Percentiles rank a stretch among this genome's conserved stretches.
Conservation (phyloP, 1,140 invertebrate genomes). For the Ptiloglossa arizonensis region DNA sequence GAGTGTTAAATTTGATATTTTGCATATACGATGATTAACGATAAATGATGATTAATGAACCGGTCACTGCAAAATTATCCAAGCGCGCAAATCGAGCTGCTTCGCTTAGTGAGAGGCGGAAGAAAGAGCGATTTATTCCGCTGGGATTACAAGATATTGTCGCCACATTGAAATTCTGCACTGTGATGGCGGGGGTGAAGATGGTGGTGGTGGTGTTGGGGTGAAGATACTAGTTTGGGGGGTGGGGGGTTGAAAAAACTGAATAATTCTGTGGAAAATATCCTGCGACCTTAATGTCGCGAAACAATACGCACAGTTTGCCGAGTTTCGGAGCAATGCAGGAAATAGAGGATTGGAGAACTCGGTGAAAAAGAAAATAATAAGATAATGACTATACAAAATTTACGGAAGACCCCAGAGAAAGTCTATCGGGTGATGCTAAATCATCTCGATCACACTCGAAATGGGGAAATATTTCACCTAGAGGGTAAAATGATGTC, state of each 20-base stretch:
- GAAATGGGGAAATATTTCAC: no score
- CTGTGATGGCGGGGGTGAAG: background rate
- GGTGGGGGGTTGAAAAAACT: background rate
- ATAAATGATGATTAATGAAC: slow-evolving; percentile 11
- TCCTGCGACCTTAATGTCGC: background rate
- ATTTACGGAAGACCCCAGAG: background rate
- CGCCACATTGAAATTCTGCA: background rate
- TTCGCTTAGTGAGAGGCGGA: background rate
- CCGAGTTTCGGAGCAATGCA: background rate
- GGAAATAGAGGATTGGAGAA: slow-evolving; percentile 6
- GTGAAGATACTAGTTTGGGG: no score
- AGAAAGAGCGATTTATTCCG: background rate
- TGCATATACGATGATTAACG: slow-evolving; percentile 10
- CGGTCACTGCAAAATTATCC: background rate
- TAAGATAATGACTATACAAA: background rate
- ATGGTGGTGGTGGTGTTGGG: no score
- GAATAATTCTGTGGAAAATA: slow-evolving; percentile 12
- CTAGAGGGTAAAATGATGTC: no score
- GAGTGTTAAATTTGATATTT: background rate
- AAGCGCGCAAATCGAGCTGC: background rate
- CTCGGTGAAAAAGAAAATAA: slow-evolving; percentile 5
- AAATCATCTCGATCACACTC: no score
- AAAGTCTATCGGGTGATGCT: no score
- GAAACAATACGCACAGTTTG: slow-evolving; percentile 11
- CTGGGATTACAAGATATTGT: background rate